Evolutionary conservation across 2,113 vertebrate species (phyloP).

Genomic region (Scolopax mira): DNA sequence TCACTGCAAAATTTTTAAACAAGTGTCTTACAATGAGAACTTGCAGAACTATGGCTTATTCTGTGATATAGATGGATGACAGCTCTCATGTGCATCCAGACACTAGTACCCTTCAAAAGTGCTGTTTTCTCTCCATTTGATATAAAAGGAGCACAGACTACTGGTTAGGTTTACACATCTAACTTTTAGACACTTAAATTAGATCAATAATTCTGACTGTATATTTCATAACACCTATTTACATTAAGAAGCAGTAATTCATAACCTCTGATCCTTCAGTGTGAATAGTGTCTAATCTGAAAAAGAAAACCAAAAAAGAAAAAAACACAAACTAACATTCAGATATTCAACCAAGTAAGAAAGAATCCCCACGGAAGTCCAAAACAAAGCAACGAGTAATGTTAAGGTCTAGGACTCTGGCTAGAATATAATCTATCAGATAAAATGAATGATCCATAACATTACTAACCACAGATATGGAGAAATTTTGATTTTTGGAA

Average conservation of each 20-base stretch:
- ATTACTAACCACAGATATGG: background rate
- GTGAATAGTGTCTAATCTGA: background rate
- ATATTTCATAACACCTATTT: background rate
- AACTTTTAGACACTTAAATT: background rate
- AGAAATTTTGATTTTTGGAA: background rate
- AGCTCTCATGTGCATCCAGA: background rate
- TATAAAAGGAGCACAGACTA: background rate
- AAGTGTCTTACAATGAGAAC: background rate
- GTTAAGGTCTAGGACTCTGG: fast-evolving
- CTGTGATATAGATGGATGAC: background rate
- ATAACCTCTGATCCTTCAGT: fast-evolving
- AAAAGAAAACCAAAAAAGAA: no score
- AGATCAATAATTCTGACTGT: background rate
- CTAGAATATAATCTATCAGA: background rate
- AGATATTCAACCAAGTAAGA: background rate
- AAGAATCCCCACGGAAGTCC: background rate
- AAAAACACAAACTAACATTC: fast-evolving
- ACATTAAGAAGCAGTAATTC: background rate
- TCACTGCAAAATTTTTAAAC: background rate
- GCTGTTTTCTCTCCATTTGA: fast-evolving
- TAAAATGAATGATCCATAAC: background rate
- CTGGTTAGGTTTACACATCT: background rate
- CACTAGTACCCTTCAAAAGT: background rate
- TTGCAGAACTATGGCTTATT: background rate
- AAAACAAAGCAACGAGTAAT: background rate